Base-by-base conservation (phyloP, 2,113 vertebrate genomes). In the Daubentonia madagascariensis region DNA sequence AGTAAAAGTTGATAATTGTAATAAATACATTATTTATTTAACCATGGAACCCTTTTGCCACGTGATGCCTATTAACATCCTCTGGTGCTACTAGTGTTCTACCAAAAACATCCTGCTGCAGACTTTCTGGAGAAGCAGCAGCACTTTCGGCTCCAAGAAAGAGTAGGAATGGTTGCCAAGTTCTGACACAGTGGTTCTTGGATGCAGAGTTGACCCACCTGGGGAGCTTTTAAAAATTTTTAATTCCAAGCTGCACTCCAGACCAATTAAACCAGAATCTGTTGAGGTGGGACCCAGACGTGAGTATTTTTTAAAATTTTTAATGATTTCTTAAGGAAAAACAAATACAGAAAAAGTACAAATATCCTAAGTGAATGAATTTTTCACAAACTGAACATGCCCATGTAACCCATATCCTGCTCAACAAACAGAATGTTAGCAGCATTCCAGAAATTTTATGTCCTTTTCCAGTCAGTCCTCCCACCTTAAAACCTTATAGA, bases 141-240 rank as follows among this genome's bases (percentile, higher is more conserved):
- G 35, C 30, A 35, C 79, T 70, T 79, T 91, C 79, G 89, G 63
- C 78, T 93, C 95, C 86, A 90, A 95, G 87, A 97, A 96, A 94
- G 30, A 48, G 89, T 61, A n/a, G 84, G 94, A 57, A 96, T 45
- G 13, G 8, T 61, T 63, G 79, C 86, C 92, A 96, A 35, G 89
- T 91, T 81, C 78, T 95, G 81, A 70, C 68, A 50, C 16, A 14
- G 80, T 79, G 73, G 48, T 85, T 97, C 80, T 92, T 89, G 84
- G 97, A 76, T 79, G 95, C 32, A 54, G 22, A 20, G 43, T 68
- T 90, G 63, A 86, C 84, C 63, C 30, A 95, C 79, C 75, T 45
- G n/a, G 85, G 78, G 61, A 96, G 83, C 54, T 80, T 91, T 92
- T 16, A 35, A 87, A 96, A 63, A 22, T 80, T 22, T 14, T 75